Conservation (phyloP, 2,797 vertebrate genomes). For the Carduelis carduelis region DNA sequence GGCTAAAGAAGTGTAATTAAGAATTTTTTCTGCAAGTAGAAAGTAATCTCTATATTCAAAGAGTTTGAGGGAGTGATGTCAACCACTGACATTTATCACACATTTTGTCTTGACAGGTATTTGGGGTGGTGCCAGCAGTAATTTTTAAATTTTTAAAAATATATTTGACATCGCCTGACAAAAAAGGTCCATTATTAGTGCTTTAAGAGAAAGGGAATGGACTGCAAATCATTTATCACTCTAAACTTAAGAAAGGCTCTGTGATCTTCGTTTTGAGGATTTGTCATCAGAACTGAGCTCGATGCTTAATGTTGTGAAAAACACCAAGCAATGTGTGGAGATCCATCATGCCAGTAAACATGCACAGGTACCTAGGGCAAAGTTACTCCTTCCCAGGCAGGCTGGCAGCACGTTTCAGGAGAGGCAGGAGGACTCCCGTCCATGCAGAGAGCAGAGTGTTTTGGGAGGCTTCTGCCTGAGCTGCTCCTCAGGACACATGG, state of each 20-base stretch:
- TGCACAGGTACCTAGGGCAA: background rate
- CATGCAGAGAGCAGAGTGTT: background rate
- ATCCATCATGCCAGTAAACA: background rate
- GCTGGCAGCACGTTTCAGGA: background rate
- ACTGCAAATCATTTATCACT: background rate
- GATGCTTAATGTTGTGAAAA: background rate
- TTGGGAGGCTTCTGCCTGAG: background rate
- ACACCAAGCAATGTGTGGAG: background rate
- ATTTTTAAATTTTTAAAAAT: background rate
- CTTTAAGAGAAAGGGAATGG: background rate
- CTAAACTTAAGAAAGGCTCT: background rate
- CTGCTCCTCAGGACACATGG: background rate
- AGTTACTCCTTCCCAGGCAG: background rate
- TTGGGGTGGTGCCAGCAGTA: background rate
- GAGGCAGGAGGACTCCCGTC: background rate
- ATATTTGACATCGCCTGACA: background rate
- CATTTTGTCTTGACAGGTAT: background rate
- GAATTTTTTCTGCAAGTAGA: background rate
- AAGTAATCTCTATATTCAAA: background rate
- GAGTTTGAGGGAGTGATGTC: background rate
- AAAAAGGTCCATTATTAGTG: background rate
- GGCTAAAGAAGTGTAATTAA: constrained; percentile 19
- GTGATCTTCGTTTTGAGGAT: background rate
- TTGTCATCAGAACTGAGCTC: background rate
- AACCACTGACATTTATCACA: background rate